These are phyloP conservation scores for Todus mexicanus DNA, from an alignment of 2,797 vertebrate species.

Conservation along the genomic window DNA sequence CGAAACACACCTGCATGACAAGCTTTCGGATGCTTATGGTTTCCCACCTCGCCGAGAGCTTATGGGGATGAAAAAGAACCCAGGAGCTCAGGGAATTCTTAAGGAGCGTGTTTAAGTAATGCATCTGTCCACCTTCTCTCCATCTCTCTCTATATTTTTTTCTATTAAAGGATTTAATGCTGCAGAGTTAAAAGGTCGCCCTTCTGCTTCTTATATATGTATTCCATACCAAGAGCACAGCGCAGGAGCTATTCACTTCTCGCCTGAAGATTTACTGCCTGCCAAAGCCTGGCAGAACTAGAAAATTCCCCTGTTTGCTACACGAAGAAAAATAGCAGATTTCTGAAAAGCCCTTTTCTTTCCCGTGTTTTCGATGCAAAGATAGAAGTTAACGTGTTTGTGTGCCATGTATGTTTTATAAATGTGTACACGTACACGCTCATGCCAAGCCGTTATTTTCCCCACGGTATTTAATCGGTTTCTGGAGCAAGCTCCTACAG, in stretches of 20 bases:
- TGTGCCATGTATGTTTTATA: background rate
- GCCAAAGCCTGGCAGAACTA: background rate
- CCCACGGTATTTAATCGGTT: background rate
- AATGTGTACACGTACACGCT: background rate
- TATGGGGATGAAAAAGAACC: background rate
- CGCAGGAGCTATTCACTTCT: background rate
- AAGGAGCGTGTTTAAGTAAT: background rate
- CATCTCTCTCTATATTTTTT: background rate
- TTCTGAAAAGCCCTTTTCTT: background rate
- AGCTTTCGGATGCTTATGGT: constrained; percentile 5
- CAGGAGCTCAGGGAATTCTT: background rate
- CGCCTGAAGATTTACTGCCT: background rate
- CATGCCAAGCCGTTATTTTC: background rate
- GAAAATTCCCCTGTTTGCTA: background rate
- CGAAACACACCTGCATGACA: constrained; percentile 64
- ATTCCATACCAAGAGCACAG: background rate
- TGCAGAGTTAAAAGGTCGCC: background rate
- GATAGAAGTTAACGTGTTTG: background rate
- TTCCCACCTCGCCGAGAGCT: constrained; percentile 27
- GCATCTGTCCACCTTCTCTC: background rate
- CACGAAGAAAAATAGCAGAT: background rate
- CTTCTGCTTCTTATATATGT: background rate
- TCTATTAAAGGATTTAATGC: background rate
- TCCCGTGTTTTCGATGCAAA: background rate
- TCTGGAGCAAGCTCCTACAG: background rate